Evolutionary conservation across 1,140 invertebrate species (phyloP), one percentile per base, ranked within the genome.

Genomic region (Drosophila pachea): DNA sequence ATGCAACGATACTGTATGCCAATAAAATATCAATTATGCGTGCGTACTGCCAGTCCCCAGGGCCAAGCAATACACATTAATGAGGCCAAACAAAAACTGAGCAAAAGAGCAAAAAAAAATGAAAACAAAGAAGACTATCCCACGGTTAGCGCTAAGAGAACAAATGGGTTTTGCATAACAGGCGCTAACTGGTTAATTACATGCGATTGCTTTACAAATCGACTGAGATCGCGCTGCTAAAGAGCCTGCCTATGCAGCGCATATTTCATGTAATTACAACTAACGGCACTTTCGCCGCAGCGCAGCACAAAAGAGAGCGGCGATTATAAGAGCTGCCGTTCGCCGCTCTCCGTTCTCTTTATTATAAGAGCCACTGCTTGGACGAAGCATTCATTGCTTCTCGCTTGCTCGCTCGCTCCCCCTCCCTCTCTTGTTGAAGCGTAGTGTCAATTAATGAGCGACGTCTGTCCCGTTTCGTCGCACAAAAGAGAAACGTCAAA

Each of bases 111-210:
- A 1, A 22, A 22, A 22, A 1, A 22, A 22, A 22, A 22, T 2
- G 3, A 22, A 22, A 22, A 3, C 1, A 22, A 22, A 22, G 3
- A 22, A 22, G 22, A 38, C 64, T 63, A 68, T 73, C 73, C 65
- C 73, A 75, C 65, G 73, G 64, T 68, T 40, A 22, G 11, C 16
- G 29, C 42, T 33, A 43, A 43, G 43, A 54, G 61, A 55, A 53
- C 53, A 54, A 65, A 71, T 73, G 40, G 59, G 47, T 50, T 72
- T 63, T 84, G 82, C 78, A 84, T 84, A 84, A 81, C 77, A 86
- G 86, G 81, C 82, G 77, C 58, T 84, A 86, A 86, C 73, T 74
- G 81, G 81, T 70, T 84, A 86, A 84, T 84, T 86, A 76, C 70
- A 42, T 7, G 73, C 66, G 79, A 84, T 84, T 81, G 49, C 78